phyloP scores from a whole-genome alignment of 1,140 invertebrate genomes.

The Aphis craccivora region DNA sequence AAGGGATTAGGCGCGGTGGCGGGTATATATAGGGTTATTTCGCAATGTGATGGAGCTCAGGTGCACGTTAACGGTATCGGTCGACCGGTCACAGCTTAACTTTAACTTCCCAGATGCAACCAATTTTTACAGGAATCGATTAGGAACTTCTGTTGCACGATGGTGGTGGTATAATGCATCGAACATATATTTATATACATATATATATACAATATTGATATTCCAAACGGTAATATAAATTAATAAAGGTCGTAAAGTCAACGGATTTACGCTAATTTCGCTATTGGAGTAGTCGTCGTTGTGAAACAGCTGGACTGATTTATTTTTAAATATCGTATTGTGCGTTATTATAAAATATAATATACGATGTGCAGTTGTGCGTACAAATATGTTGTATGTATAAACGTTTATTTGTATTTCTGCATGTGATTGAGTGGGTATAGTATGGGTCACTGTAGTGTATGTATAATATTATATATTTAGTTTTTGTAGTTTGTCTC shows the following conservation, averaged over 20 bases:
- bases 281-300: not conserved
- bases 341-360: not conserved
- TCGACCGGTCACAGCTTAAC: constrained; percentile 56
- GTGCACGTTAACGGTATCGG: constrained; percentile 56
- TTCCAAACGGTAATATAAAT: constrained; percentile 46
- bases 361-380: not conserved
- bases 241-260: constrained; percentile 54
- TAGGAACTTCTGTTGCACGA: constrained; percentile 47
- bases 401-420: not conserved
- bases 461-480: not conserved
- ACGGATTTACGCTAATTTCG: constrained; percentile 47
- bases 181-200: not conserved
- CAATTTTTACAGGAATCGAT: constrained; percentile 57
- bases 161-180: not conserved
- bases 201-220: not conserved
- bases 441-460: not conserved
- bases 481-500: not conserved
- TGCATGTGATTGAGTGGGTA: not conserved
- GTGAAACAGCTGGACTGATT: constrained; percentile 41
- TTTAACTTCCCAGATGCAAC: constrained; percentile 57
- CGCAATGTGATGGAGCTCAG: constrained; percentile 43
- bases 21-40: constrained; percentile 32
- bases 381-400: not conserved
- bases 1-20: not conserved
- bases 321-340: constrained; percentile 24